Evolutionary conservation across 2,888 invertebrate genomes (phyloP).

Genomic region (Pyralis farinalis): DNA sequence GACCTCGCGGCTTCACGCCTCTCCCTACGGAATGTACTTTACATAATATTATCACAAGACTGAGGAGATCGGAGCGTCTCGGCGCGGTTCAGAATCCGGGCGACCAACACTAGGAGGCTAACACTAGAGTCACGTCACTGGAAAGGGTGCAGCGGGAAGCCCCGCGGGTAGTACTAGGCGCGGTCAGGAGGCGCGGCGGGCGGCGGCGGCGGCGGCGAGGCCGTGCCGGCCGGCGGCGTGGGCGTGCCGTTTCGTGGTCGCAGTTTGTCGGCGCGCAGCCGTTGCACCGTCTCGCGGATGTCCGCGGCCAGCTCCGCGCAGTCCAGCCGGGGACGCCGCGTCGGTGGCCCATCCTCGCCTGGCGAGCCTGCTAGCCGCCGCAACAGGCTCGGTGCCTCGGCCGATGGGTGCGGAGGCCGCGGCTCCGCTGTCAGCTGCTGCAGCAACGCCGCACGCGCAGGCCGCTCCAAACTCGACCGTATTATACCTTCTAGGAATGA

Average conservation of each 20-base stretch:
- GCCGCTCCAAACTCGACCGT: constrained; percentile 87
- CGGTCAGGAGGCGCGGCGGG: constrained; percentile 45
- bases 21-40: constrained; percentile 69
- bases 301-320: constrained; percentile 74
- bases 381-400: constrained; percentile 83
- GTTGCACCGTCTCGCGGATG: constrained; percentile 74
- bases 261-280: constrained; percentile 70
- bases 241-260: constrained; percentile 63
- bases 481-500: constrained; percentile 93
- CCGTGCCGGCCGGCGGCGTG: constrained; percentile 45
- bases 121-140: constrained; percentile 12
- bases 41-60: constrained; percentile 71
- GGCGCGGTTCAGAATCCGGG: constrained; percentile 17
- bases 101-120: constrained; percentile 26
- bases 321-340: constrained; percentile 73
- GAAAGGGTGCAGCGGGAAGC: constrained; percentile 10
- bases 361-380: constrained; percentile 87
- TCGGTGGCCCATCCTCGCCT: constrained; percentile 73
- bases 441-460: constrained; percentile 50
- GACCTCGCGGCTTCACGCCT: constrained; percentile 22
- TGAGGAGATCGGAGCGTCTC: constrained; percentile 54
- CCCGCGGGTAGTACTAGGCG: constrained; percentile 32
- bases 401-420: constrained; percentile 32
- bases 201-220: constrained; percentile 33
- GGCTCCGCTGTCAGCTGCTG: constrained; percentile 52